These are phyloP conservation scores for Phocides pigmalion DNA, from an alignment of 1,140 invertebrate species.

Conservation along the genomic window DNA sequence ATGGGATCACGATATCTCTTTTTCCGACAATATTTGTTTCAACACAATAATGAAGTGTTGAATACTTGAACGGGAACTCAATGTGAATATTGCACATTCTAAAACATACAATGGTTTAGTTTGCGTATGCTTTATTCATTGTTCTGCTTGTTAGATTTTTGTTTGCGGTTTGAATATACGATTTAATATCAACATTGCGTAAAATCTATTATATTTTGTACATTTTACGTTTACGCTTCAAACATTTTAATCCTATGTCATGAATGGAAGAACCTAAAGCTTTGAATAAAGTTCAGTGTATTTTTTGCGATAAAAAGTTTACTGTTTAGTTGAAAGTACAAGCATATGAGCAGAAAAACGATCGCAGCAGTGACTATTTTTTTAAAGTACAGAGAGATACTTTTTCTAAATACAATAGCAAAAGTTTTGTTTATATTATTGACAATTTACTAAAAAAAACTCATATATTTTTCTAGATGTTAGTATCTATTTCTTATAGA, in stretches of 20 bases:
- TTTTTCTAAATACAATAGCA: too few relatives aligned
- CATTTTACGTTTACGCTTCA: not conserved
- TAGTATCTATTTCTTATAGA: too few relatives aligned
- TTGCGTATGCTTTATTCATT: conserved; percentile 26
- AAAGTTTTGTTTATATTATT: too few relatives aligned
- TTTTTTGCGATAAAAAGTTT: too few relatives aligned
- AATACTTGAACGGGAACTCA: conserved; percentile 21
- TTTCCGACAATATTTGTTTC: conserved; percentile 7
- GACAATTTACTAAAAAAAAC: too few relatives aligned
- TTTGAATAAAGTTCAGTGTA: too few relatives aligned
- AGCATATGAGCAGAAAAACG: too few relatives aligned
- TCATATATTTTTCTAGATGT: too few relatives aligned
- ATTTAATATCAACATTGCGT: conserved; percentile 16
- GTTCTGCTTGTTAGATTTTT: conserved; percentile 5
- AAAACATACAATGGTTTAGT: conserved; percentile 17
- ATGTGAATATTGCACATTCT: conserved; percentile 12
- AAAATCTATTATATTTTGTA: not conserved
- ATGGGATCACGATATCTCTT: not conserved
- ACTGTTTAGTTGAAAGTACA: too few relatives aligned
- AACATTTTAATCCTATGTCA: not conserved
- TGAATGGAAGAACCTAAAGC: too few relatives aligned
- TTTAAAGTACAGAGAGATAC: too few relatives aligned
- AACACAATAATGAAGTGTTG: conserved; percentile 16
- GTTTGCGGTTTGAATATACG: conserved; percentile 24
- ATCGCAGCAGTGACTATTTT: too few relatives aligned